Base-by-base conservation (phyloP, 2,113 vertebrate genomes). In the Mustelus asterias region DNA sequence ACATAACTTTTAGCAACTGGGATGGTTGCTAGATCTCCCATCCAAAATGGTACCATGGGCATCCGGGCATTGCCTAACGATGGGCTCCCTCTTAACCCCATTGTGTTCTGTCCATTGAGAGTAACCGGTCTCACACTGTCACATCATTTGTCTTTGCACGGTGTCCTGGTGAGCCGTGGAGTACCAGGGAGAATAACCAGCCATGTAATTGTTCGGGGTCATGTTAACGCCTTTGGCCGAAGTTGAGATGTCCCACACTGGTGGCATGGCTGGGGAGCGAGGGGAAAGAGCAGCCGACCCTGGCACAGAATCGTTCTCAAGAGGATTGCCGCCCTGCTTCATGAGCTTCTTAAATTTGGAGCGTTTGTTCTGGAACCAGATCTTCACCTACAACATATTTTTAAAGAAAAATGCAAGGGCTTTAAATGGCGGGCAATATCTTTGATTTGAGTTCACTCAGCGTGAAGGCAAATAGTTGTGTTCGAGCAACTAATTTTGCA, bases 281-380 rank as follows among this genome's bases (percentile, higher is more conserved):
- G 99, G 99, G 22, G 99, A 99, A 33, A 99, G 98, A 88, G 98
- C 98, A 78, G 99, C 98, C 0, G 99, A 99, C 72, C 98, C 99
- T 0, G 99, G 98, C 63, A 99, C 97, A 24, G 98, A 98, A 97
- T 99, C 99, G 29, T 97, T 99, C 97, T 99, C 99, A 3, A 98
- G 99, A 1, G 99, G 99, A 96, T 99, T 99, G 96, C 98, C 97
- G 92, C 99, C 99, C 97, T 99, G 99, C 96, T 99, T 99, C 96
- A 99, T 98, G 96, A 99, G 97, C 97, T 99, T 99, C 98, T 99
- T 99, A 98, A 99, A 99, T 97, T 99, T 99, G 97, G 99, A 99
- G 96, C 99, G 98, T 96, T 99, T 99, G 97, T 99, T 99, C 98
- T 99, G 99, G 97, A 99, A 99, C 99, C 99, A 99, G 96, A 99